Base-by-base conservation (phyloP, 1,140 invertebrate genomes). In the Macrobrachium rosenbergii region DNA sequence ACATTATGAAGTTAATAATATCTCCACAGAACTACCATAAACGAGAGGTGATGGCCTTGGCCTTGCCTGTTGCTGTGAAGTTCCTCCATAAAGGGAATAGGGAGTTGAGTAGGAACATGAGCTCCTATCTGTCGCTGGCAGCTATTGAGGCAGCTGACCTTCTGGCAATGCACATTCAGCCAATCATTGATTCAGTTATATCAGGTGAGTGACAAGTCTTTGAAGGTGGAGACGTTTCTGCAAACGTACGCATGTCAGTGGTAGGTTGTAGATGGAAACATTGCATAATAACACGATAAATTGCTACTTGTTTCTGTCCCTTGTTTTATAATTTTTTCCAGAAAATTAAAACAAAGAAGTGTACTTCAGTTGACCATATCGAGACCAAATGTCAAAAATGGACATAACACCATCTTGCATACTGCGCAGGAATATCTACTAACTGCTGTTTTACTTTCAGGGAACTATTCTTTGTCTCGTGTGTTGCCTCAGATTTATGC, bases 81-180 rank as follows among this genome's bases (percentile, higher is more conserved):
- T 97, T 98, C 91, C 92, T 99, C 52, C 95, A 96, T 90, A 96
- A 97, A 92, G 96, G 96, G 23, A 98, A 98, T 91, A 94, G 95
- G 89, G 97, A 98, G 91, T 93, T 99, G 72, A 96, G 96, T 0
- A 92, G 96, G 64, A 98, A 97, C 92, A 95, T 98, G 92, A 96
- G 97, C 76, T 96, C 96, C 78, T 98, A 99, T 92, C 92, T 99
- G 19, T 97, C 96, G 1, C 92, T 99, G 83, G 97, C 97, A n/a
- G 97, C 97, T 75, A 97, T 98, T 77, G 96, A 98, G 91, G 96
- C 98, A 92, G 95, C 97, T 43, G 94, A 95, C 87, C 92, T 98
- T 87, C 92, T 99, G 21, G 96, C 96, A 86, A 94, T 95, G 77
- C 96, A 98, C 92, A 95, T 97, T 81, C 95, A 97, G 87, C 95